These are phyloP conservation scores for Pteromalus puparum DNA, from an alignment of 1,140 invertebrate genomes.

Conservation along the genomic window DNA sequence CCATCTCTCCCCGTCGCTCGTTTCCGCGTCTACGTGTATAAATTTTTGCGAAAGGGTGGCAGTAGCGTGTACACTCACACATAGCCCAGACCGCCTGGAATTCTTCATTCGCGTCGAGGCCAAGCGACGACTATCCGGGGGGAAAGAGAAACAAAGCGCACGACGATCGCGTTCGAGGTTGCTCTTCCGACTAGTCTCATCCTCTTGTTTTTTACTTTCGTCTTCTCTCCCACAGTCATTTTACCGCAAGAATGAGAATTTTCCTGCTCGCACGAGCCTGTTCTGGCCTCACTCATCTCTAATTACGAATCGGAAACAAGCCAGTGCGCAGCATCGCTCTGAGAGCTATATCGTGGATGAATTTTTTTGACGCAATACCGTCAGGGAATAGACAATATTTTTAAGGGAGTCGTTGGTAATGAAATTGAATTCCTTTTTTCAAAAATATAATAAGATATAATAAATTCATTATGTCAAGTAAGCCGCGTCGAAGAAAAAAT, in stretches of 20 bases:
- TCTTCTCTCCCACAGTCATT: neutral
- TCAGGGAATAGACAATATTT: too few species aligned
- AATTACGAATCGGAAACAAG: constrained; percentile 72
- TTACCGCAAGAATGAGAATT: neutral
- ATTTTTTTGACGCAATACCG: too few species aligned
- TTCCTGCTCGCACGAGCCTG: neutral
- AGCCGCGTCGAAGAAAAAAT: constrained; percentile 1
- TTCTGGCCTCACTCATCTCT: constrained; percentile 65
- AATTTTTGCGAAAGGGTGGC: neutral
- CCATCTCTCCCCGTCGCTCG: too few species aligned
- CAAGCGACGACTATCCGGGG: neutral
- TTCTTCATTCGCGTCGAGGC: neutral
- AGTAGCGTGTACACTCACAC: neutral
- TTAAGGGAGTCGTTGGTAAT: too few species aligned
- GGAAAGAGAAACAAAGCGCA: neutral
- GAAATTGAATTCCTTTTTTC: too few species aligned
- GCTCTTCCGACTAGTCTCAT: constrained; percentile 62
- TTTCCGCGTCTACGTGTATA: neutral
- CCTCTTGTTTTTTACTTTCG: constrained; percentile 22
- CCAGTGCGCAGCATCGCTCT: constrained; percentile 47
- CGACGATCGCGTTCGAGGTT: constrained; percentile 44
- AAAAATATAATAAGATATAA: neutral
- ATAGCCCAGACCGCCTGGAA: neutral
- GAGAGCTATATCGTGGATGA: neutral
- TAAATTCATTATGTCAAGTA: neutral